Conservation (phyloP, 1,140 invertebrate genomes). For the Drosophila tsacasi region DNA sequence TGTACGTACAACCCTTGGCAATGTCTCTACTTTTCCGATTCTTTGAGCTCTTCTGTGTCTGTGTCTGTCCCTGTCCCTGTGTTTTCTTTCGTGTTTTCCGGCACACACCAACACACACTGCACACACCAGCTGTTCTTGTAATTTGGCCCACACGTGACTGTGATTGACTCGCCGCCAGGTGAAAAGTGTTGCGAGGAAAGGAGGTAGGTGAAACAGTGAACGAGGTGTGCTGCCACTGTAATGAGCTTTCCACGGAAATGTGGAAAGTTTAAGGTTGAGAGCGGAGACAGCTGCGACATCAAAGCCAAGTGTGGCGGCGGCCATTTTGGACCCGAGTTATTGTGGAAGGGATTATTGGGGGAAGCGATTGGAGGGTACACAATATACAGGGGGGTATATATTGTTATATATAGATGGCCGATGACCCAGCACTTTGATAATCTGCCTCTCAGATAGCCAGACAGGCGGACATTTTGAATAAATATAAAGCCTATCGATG, state of each 20-base stretch:
- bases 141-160: slow-evolving; percentile 49
- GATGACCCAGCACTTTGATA: slow-evolving; percentile 48
- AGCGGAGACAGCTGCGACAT: slow-evolving; percentile 40
- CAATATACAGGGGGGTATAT: background rate
- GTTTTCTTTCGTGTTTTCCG: slow-evolving; percentile 39
- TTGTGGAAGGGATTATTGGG: slow-evolving; percentile 6
- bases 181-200: slow-evolving; percentile 1
- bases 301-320: slow-evolving; percentile 41
- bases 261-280: slow-evolving; percentile 49
- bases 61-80: background rate
- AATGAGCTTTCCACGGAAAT: slow-evolving; percentile 35
- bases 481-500: slow-evolving; percentile 17
- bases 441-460: slow-evolving; percentile 35
- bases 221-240: slow-evolving; percentile 39
- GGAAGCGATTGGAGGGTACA: background rate
- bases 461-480: slow-evolving; percentile 46
- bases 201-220: background rate
- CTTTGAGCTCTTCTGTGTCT: slow-evolving; percentile 29
- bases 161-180: slow-evolving; percentile 50
- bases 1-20: slow-evolving; percentile 44
- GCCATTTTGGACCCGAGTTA: slow-evolving; percentile 19
- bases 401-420: slow-evolving; percentile 39
- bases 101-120: slow-evolving; percentile 14
- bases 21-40: slow-evolving; percentile 19
- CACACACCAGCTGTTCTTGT: slow-evolving; percentile 46